A percentile compares a stretch with the other conserved stretches of the same genome.
Evolutionary conservation across 1,140 invertebrate species (phyloP).

Genomic region (Heliconius hewitsoni): DNA sequence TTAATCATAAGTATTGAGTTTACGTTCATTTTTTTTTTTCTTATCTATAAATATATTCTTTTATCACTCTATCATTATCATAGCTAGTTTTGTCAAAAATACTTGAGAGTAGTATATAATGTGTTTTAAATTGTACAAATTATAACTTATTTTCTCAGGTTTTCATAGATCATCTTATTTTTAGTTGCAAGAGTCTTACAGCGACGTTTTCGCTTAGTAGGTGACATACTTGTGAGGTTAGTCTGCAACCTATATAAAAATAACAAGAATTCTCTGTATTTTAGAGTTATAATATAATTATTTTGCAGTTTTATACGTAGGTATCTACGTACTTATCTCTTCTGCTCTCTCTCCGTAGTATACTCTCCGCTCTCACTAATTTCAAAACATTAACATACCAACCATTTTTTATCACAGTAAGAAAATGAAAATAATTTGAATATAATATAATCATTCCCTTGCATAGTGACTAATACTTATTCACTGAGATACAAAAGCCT

Average conservation of each 20-base stretch:
- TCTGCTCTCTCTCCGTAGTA: too few relatives aligned
- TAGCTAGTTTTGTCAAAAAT: neutral
- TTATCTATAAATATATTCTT: too few relatives aligned
- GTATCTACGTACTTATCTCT: too few relatives aligned
- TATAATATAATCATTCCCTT: too few relatives aligned
- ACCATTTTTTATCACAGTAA: too few relatives aligned
- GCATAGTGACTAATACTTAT: too few relatives aligned
- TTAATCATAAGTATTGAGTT: neutral
- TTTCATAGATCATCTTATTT: neutral
- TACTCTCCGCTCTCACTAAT: too few relatives aligned
- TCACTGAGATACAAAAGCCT: too few relatives aligned
- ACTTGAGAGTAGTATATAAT: neutral
- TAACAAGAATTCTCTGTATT: neutral
- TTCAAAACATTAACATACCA: too few relatives aligned
- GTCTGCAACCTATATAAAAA: constrained; percentile 3
- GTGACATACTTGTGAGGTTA: constrained; percentile 1
- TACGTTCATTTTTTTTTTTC: neutral
- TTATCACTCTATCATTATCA: neutral
- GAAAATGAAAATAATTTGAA: too few relatives aligned
- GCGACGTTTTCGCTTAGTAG: constrained; percentile 5
- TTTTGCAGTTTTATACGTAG: neutral
- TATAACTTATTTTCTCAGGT: neutral
- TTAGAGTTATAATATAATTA: neutral
- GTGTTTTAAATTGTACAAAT: neutral
- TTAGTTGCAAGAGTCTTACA: neutral